Percentiles rank a stretch among this genome's conserved stretches.
Conservation (phyloP, 2,797 vertebrate species). For the Sebastes matsubarae region DNA sequence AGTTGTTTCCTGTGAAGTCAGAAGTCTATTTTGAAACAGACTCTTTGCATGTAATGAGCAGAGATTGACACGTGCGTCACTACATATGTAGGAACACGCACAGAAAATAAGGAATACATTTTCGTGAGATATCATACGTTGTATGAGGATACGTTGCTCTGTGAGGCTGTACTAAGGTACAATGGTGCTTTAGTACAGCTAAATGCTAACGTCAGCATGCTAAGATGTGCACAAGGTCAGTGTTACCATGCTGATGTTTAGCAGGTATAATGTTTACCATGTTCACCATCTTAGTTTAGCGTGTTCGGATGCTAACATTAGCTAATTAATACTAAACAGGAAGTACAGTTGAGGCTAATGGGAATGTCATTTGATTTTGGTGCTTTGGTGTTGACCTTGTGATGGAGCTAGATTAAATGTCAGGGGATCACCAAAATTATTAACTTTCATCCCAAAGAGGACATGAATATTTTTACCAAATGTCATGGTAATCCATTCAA, state of each 20-base stretch:
- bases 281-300: neutral
- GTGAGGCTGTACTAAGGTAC: neutral
- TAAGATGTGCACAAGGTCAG: accelerated
- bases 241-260: neutral
- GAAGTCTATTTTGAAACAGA: too few species aligned
- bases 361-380: neutral
- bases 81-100: too few species aligned
- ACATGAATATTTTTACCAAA: neutral
- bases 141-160: neutral
- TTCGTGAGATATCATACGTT: too few species aligned
- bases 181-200: neutral
- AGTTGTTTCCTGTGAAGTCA: too few species aligned
- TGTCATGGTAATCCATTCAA: neutral
- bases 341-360: neutral
- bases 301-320: neutral
- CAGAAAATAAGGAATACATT: too few species aligned
- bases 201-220: neutral
- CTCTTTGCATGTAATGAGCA: too few species aligned
- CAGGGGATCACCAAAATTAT: neutral
- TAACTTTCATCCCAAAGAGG: neutral
- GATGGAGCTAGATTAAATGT: neutral
- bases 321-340: neutral
- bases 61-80: too few species aligned
- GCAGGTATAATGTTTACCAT: neutral
- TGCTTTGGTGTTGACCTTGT: neutral